phyloP scores from a whole-genome alignment of 2,888 invertebrate species.

The Acleris sparsana region DNA sequence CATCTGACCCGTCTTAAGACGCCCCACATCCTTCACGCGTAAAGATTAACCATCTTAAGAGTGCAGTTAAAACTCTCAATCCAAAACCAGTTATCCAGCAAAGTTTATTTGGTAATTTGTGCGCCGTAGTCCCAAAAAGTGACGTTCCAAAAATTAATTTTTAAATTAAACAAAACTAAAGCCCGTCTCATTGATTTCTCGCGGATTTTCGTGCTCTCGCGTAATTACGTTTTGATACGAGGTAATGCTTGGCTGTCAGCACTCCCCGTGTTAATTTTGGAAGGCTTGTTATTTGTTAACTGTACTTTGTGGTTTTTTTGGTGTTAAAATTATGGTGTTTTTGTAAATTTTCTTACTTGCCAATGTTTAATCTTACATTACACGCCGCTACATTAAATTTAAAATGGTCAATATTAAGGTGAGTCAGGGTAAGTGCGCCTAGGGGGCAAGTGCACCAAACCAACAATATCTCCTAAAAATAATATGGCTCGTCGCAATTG shows the following conservation, averaged over 20 bases:
- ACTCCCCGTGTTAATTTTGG: constrained; percentile 51
- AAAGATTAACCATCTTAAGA: constrained; percentile 3
- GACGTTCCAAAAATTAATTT: constrained; percentile 50
- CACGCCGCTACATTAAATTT: too few species aligned
- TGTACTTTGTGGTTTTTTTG: constrained; percentile 39
- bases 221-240: constrained; percentile 66
- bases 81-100: neutral
- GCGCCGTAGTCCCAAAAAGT: constrained; percentile 20
- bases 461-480: too few species aligned
- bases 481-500: too few species aligned
- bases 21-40: constrained; percentile 26
- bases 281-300: constrained; percentile 41
- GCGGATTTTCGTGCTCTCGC: constrained; percentile 51
- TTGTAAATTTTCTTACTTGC: constrained; percentile 47
- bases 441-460: too few species aligned
- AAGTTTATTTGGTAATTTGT: constrained; percentile 1
- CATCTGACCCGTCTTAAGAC: constrained; percentile 20
- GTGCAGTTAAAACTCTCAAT: neutral
- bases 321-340: constrained; percentile 4
- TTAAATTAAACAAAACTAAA: constrained; percentile 52
- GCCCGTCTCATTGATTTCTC: constrained; percentile 47
- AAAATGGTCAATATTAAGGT: too few species aligned
- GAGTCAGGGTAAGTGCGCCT: too few species aligned
- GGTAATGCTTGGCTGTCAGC: constrained; percentile 65
- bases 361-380: too few species aligned